A percentile compares a stretch with the other conserved stretches of the same genome.
Evolutionary conservation across 2,113 vertebrate genomes (phyloP).

Genomic region (Hippopotamus amphibius): DNA sequence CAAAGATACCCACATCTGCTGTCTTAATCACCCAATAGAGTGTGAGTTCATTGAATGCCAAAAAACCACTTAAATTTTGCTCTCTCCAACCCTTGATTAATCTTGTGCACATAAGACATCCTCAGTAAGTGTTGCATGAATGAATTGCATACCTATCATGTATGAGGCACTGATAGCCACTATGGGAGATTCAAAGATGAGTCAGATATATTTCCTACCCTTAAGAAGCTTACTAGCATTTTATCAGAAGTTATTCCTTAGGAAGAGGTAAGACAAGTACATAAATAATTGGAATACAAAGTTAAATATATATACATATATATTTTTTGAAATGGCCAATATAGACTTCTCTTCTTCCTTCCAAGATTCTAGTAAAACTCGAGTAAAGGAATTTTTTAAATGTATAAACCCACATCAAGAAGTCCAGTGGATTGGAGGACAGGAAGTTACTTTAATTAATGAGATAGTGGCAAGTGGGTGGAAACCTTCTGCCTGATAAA

Average conservation of each 20-base stretch:
- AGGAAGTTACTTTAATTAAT: neutral
- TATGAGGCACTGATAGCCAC: neutral
- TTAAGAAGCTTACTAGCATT: neutral
- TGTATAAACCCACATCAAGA: neutral
- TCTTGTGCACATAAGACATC: neutral
- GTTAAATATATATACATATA: neutral
- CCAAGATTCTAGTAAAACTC: neutral
- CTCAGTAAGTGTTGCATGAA: neutral
- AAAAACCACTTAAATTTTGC: neutral
- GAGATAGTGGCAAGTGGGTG: neutral
- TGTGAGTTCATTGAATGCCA: neutral
- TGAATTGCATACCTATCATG: neutral
- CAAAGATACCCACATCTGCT: neutral
- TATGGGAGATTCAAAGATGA: neutral
- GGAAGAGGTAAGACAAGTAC: neutral
- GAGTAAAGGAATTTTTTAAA: neutral
- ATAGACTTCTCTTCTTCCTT: neutral
- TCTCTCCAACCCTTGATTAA: neutral
- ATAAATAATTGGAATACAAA: neutral
- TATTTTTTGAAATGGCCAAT: neutral
- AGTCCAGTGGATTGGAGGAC: neutral
- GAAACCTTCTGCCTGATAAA: neutral
- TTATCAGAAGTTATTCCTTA: neutral
- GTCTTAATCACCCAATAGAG: neutral
- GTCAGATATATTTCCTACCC: neutral